Conservation (phyloP, 1,140 invertebrate species). For the Medauroidea extradentata region DNA sequence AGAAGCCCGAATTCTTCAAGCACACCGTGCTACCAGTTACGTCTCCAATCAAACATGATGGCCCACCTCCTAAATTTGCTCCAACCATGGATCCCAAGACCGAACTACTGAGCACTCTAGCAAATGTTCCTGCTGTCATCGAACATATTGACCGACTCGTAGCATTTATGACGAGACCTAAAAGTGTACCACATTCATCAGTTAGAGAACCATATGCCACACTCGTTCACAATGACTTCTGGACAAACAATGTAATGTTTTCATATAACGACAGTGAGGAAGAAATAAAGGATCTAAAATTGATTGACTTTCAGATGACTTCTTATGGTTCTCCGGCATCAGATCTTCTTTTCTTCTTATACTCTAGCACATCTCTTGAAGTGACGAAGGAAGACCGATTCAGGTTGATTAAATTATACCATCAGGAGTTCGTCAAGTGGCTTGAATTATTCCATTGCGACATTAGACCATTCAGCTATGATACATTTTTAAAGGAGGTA, state of each 20-base stretch:
- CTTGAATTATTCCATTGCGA: slow-evolving; percentile 27
- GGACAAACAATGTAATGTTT: slow-evolving; percentile 10
- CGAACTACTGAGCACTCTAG: background rate
- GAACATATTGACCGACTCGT: background rate
- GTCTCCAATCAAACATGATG: background rate
- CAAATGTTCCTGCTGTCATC: background rate
- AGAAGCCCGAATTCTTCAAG: background rate
- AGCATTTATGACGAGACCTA: background rate
- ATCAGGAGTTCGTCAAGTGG: slow-evolving; percentile 10
- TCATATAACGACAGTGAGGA: background rate
- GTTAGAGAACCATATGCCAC: slow-evolving; percentile 3
- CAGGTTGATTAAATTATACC: slow-evolving; percentile 17
- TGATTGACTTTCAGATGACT: background rate
- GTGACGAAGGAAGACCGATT: slow-evolving; percentile 5
- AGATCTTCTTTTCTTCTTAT: slow-evolving; percentile 21
- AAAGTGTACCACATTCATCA: background rate
- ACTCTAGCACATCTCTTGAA: background rate
- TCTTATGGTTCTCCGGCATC: slow-evolving; percentile 15
- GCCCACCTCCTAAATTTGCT: background rate
- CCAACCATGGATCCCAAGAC: background rate
- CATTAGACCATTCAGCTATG: background rate
- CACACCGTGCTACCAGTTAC: background rate
- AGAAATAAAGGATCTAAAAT: background rate
- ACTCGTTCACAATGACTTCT: slow-evolving; percentile 7
- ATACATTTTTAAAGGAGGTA: too few species aligned